Conservation (phyloP, 2,797 vertebrate species). For the Loriculus beryllinus region DNA sequence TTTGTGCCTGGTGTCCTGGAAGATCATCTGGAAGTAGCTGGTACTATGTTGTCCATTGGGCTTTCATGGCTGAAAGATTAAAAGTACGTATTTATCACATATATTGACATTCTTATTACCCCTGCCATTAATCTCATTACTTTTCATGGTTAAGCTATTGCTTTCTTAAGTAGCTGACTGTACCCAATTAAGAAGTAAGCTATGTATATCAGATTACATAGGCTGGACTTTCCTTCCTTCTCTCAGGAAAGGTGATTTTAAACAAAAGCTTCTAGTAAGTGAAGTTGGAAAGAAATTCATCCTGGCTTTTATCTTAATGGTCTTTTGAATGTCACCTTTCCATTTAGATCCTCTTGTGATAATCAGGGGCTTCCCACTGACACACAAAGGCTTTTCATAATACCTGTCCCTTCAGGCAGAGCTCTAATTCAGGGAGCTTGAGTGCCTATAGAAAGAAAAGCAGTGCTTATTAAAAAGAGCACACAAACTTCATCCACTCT, state of each 20-base stretch:
- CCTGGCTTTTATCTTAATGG: constrained; percentile 52
- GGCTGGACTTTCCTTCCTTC: not conserved
- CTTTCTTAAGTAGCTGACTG: constrained; percentile 25
- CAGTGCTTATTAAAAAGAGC: constrained; percentile 15
- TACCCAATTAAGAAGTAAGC: constrained; percentile 12
- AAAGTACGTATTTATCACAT: constrained; percentile 10
- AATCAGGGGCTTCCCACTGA: constrained; percentile 28
- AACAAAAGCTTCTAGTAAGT: constrained; percentile 23
- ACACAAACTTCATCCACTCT: constrained; percentile 35
- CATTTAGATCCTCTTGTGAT: constrained; percentile 37
- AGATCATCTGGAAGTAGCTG: not conserved
- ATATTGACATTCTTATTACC: constrained; percentile 6
- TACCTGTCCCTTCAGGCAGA: constrained; percentile 49
- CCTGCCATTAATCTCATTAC: constrained; percentile 39
- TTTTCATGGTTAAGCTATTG: not conserved
- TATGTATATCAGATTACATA: not conserved
- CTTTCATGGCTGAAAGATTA: not conserved
- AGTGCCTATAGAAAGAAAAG: constrained; percentile 27
- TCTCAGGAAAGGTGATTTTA: constrained; percentile 32
- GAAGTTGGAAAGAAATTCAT: constrained; percentile 18
- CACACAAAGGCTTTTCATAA: constrained; percentile 42
- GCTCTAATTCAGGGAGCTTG: constrained; percentile 15
- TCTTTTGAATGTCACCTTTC: constrained; percentile 56
- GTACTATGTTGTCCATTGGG: not conserved
- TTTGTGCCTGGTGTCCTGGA: not conserved